phyloP scores from a whole-genome alignment of 2,113 vertebrate species.

The Hepsetus odoe region DNA sequence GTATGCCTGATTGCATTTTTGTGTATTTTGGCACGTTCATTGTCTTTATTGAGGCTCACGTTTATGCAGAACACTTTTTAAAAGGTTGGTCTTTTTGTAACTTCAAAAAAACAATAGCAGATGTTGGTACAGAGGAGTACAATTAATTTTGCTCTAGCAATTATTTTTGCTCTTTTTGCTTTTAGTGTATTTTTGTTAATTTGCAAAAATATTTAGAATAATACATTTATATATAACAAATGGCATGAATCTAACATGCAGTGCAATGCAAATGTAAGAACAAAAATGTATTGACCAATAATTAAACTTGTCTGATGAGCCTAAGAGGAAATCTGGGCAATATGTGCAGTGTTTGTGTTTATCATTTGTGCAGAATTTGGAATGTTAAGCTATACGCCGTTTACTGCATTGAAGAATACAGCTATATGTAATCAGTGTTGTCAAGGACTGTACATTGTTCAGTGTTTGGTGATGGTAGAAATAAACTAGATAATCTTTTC shows the following conservation, averaged over 20 bases:
- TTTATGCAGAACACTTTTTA: background rate
- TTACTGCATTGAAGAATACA: too few relatives aligned
- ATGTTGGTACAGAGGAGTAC: background rate
- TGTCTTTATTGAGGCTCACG: background rate
- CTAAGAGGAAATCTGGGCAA: background rate
- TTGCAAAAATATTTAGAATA: background rate
- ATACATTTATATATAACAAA: background rate
- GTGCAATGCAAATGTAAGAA: background rate
- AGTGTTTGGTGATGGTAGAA: too few relatives aligned
- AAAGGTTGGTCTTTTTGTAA: background rate
- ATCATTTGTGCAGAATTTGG: background rate
- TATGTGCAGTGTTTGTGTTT: background rate
- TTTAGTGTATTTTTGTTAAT: background rate
- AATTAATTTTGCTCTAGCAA: too few relatives aligned
- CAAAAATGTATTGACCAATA: background rate
- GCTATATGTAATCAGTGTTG: too few relatives aligned
- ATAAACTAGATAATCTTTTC: too few relatives aligned
- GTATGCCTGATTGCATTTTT: conserved; percentile 20
- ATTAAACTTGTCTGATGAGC: background rate
- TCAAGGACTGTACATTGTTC: too few relatives aligned
- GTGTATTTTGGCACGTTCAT: background rate
- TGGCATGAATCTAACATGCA: background rate
- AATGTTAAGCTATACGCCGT: background rate
- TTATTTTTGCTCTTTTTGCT: background rate
- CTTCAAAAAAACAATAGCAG: background rate